Evolutionary conservation across 2,797 vertebrate species (phyloP), one percentile per base, ranked within the genome.

Genomic region (Megaceryle alcyon): DNA sequence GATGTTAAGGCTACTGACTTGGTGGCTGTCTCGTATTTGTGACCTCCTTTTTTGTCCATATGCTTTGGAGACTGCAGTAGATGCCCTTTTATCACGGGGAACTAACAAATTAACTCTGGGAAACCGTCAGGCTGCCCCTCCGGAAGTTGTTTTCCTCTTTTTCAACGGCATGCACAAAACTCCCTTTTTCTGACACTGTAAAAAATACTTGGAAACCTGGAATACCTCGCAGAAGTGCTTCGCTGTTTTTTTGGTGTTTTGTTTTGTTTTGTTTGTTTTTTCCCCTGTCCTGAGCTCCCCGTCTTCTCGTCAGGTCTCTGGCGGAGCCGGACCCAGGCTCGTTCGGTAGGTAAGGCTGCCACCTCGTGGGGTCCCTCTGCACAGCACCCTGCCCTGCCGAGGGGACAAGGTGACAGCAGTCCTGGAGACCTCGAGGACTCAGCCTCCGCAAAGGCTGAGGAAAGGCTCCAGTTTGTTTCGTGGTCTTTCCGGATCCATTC

Each of bases 281-380:
- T 1, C 1, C 29, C n/a, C n/a, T 17, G 51, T 21, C 14, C 60
- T 1, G 19, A 28, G 37, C 39, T 18, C 10, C 35, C 28, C 16
- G 4, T 2, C 41, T 10, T 8, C 13, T 0, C 4, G 25, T 1
- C 61, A 6, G 44, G 69, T 31, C 14, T 35, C n/a, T 4, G 35
- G 23, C 4, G 60, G 12, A 31, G 76, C 46, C 2, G 35, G 56
- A 3, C n/a, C 0, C 20, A 2, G 35, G 22, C 65, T 8, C 3
- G 82, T 93, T 94, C 78, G 1, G 86, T n/a, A 48, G 96, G 39
- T 64, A 87, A 90, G 91, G 66, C 85, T 94, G 97, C 97, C 97
- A 95, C 94, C 97, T 96, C 14, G 87, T 93, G 97, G 97, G 69
- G 43, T 22, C 46, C 35, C 11, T 14, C n/a, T 10, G 90, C 88